Percentiles rank a stretch among this genome's conserved stretches.
phyloP scores from a whole-genome alignment of 2,888 invertebrate genomes.

The Thereva nobilitata region DNA sequence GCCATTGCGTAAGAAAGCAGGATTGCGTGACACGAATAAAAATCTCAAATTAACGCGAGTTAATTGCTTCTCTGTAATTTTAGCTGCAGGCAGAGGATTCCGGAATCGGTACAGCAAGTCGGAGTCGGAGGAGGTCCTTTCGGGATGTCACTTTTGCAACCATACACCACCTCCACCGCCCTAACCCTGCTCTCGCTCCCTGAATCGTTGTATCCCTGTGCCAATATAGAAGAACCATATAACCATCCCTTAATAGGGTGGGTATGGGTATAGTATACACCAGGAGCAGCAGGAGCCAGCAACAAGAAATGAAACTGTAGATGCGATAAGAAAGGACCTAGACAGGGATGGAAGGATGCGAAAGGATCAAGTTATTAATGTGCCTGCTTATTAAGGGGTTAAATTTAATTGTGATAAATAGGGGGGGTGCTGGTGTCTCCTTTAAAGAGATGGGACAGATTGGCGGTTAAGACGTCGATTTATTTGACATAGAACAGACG shows the following conservation, averaged over 20 bases:
- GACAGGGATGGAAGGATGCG: background rate
- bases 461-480: constrained; percentile 40
- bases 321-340: background rate
- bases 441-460: constrained; percentile 32
- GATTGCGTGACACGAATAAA: constrained; percentile 35
- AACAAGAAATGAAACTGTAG: background rate
- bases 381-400: constrained; percentile 40
- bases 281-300: background rate
- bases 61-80: constrained; percentile 40
- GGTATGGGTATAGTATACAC: no score
- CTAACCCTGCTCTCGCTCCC: no score
- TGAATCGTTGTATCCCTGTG: no score
- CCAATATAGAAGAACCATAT: no score
- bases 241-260: no score
- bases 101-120: no score
- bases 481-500: constrained; percentile 36
- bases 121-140: no score
- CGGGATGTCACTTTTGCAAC: no score
- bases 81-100: constrained; percentile 19
- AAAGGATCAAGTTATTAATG: constrained; percentile 39
- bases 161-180: no score
- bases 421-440: constrained; percentile 21
- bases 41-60: constrained; percentile 39
- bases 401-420: constrained; percentile 43
- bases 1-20: constrained; percentile 1